Evolutionary conservation across 2,888 invertebrate genomes (phyloP), one percentile per base, ranked within the genome.

Genomic region (Erynnis tages): DNA sequence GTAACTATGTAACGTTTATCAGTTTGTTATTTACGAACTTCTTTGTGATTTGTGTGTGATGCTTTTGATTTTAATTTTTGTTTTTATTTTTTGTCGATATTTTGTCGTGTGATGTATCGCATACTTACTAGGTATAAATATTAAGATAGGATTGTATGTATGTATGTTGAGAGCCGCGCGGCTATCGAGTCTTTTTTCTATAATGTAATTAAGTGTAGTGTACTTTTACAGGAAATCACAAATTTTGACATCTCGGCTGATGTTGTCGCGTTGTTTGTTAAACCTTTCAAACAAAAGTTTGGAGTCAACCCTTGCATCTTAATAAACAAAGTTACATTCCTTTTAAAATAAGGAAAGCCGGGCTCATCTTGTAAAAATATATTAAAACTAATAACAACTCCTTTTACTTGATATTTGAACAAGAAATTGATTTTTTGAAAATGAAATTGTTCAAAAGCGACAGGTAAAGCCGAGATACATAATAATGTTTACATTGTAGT

Each of bases 211-310:
- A 88, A 86, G 85, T 72, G 86, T 88, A 87, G 86, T 79, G 79
- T 63, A 78, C 77, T 86, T 86, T 85, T 85, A 86, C 86, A 88
- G 75, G 71, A 79, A 80, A 86, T 86, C 83, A 85, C 82, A 86
- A 83, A n/a, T 79, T 73, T 72, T 73, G 76, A 76, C 72, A 66
- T 71, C 67, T 72, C 70, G 73, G 68, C 62, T 58, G 60, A 53
- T 59, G 56, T 63, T 64, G 76, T 72, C 74, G 76, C 69, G 69
- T 70, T 69, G 69, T 70, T 57, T 41, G 11, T 25, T 3, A 1
- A 5, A 29, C 11, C 13, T 32, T 5, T 13, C 11, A 14, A 14
- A 11, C 13, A 4, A 29, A 29, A 34, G n/a, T 35, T 45, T 14
- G 23, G 14, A 25, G 35, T 25, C 45, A 34, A 35, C 34, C 45